phyloP scores from a whole-genome alignment of 2,888 invertebrate genomes.

The Platycnemis pennipes region DNA sequence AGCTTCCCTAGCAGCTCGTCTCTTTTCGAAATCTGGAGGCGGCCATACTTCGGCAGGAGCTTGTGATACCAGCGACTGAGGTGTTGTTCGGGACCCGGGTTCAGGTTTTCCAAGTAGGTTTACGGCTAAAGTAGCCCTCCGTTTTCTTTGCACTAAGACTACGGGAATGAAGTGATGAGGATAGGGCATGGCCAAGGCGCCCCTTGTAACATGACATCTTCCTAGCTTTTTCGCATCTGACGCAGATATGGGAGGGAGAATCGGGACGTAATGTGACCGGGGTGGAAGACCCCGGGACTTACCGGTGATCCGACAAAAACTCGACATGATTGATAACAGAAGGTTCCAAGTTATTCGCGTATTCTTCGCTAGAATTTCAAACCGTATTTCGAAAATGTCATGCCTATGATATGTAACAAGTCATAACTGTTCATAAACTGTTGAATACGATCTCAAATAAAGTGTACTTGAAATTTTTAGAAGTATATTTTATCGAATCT shows the following conservation, averaged over 20 bases:
- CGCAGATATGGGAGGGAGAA: constrained; percentile 89
- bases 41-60: constrained; percentile 46
- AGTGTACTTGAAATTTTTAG: too few relatives aligned
- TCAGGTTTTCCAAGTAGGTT: neutral
- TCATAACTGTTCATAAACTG: too few relatives aligned
- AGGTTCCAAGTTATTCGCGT: neutral
- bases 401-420: neutral
- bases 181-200: constrained; percentile 82
- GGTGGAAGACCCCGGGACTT: constrained; percentile 89
- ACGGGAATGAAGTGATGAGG: constrained; percentile 74
- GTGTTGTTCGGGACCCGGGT: neutral
- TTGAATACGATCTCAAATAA: too few relatives aligned
- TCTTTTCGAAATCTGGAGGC: constrained; percentile 59
- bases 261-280: constrained; percentile 88
- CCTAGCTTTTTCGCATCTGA: constrained; percentile 88
- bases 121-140: neutral
- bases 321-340: constrained; percentile 68
- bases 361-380: neutral
- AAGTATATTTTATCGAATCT: too few relatives aligned
- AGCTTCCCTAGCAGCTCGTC: constrained; percentile 17
- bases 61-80: neutral
- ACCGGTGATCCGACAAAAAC: constrained; percentile 90
- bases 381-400: neutral
- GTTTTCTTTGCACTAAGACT: constrained; percentile 69
- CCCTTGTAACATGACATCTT: constrained; percentile 88